Percentiles rank a stretch among this genome's conserved stretches.
phyloP scores from a whole-genome alignment of 1,140 invertebrate genomes.

The Danaus plexippus region DNA sequence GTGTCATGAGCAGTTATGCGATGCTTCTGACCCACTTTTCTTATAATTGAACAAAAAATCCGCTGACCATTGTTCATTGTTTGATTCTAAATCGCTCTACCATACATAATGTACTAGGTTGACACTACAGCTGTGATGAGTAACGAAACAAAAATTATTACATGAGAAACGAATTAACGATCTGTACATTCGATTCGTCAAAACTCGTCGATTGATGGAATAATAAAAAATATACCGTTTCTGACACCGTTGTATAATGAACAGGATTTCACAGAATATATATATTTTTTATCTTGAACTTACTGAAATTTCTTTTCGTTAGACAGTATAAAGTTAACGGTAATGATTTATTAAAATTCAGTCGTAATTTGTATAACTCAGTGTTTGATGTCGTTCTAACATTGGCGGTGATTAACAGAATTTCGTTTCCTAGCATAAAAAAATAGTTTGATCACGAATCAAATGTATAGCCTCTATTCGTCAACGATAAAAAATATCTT shows the following conservation, averaged over 20 bases:
- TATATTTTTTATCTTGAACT: constrained; percentile 15
- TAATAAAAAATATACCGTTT: constrained; percentile 44
- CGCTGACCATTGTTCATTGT: constrained; percentile 38
- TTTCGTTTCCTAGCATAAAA: constrained; percentile 11
- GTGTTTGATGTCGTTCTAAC: constrained; percentile 4
- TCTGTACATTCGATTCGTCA: constrained; percentile 19
- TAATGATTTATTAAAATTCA: constrained; percentile 10
- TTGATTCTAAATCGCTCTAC: constrained; percentile 16
- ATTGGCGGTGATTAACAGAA: constrained; percentile 3
- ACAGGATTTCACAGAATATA: constrained; percentile 23
- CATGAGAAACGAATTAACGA: constrained; percentile 7
- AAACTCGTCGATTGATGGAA: constrained; percentile 21
- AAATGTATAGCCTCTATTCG: constrained; percentile 52
- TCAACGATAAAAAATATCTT: constrained; percentile 55
- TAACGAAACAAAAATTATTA: constrained; percentile 8
- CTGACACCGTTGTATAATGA: constrained; percentile 31
- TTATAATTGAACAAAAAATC: constrained; percentile 39
- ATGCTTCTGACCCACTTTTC: constrained; percentile 47
- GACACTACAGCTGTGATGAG: constrained; percentile 5
- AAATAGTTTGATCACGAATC: constrained; percentile 43
- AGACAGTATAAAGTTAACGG: constrained; percentile 12
- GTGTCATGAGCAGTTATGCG: constrained; percentile 58
- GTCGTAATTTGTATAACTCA: constrained; percentile 5
- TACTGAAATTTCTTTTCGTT: constrained; percentile 15
- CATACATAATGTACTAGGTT: constrained; percentile 13